Percentiles rank a stretch among this genome's conserved stretches.
phyloP scores from a whole-genome alignment of 2,113 vertebrate genomes.

The Passerina amoena region DNA sequence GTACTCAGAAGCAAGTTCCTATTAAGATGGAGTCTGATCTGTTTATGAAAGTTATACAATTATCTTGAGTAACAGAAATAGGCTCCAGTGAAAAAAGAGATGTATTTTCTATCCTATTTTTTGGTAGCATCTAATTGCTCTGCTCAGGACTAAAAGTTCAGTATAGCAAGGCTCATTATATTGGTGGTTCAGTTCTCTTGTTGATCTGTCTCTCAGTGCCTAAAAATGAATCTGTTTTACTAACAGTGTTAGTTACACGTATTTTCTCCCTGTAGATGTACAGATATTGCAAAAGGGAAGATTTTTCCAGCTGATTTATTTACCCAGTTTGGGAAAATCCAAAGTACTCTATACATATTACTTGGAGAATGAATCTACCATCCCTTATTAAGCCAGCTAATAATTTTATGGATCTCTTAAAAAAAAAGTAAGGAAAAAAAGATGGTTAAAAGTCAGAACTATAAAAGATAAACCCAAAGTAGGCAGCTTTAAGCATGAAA shows the following conservation, averaged over 20 bases:
- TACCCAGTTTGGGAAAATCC: not conserved
- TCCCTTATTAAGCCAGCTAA: not conserved
- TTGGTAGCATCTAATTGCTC: not conserved
- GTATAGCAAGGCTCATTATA: not conserved
- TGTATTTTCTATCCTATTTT: conserved; percentile 4
- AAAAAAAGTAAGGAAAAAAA: not conserved
- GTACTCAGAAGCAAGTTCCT: not conserved
- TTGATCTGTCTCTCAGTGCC: not conserved
- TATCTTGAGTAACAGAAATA: not conserved
- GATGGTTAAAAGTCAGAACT: not conserved
- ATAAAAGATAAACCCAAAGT: conserved; percentile 2
- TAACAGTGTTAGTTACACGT: not conserved
- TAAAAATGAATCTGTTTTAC: not conserved
- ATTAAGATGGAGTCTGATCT: not conserved
- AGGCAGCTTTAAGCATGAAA: not conserved
- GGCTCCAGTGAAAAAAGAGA: not conserved
- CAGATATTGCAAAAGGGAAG: not conserved
- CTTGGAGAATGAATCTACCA: not conserved
- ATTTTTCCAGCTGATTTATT: not conserved
- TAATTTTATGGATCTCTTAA: not conserved
- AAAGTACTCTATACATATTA: not conserved
- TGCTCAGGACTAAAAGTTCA: not conserved
- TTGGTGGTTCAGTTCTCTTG: not conserved
- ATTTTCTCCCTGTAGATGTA: not conserved
- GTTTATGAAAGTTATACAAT: conserved; percentile 6